These are phyloP conservation scores for Macrosiphum euphorbiae DNA, from an alignment of 2,888 invertebrate species.

Conservation along the genomic window DNA sequence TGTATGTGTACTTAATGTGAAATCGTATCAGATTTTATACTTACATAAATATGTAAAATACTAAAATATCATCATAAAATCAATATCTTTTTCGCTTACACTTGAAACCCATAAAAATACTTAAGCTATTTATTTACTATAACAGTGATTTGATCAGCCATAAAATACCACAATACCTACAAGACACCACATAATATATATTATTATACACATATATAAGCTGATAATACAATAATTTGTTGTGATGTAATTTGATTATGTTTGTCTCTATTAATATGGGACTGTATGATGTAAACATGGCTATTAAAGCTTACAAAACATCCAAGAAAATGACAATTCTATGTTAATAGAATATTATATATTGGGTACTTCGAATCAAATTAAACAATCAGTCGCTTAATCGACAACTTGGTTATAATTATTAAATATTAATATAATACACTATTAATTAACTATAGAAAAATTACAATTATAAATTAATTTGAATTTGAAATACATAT, in stretches of 20 bases:
- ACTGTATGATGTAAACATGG: slow-evolving; percentile 31
- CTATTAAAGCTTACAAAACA: slow-evolving; percentile 28
- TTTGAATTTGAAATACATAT: background rate
- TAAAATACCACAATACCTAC: slow-evolving; percentile 24
- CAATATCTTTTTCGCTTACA: background rate
- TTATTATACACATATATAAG: background rate
- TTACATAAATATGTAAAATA: background rate
- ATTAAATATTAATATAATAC: background rate
- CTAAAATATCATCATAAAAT: background rate
- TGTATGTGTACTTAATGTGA: background rate
- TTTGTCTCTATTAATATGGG: background rate
- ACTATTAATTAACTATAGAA: background rate
- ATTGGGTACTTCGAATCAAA: background rate
- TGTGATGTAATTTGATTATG: slow-evolving; percentile 38
- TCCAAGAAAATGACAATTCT: background rate
- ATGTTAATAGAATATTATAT: background rate
- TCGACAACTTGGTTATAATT: background rate
- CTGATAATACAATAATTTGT: slow-evolving; percentile 1
- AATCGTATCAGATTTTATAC: background rate
- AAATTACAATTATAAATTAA: background rate
- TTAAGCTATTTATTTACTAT: background rate
- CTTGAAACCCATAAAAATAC: background rate
- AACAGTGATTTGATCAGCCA: slow-evolving; percentile 17
- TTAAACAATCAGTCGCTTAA: background rate
- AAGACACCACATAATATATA: background rate